Evolutionary conservation across 2,797 vertebrate genomes (phyloP), one percentile per base, ranked within the genome.

Genomic region (Rhinophrynus dorsalis): DNA sequence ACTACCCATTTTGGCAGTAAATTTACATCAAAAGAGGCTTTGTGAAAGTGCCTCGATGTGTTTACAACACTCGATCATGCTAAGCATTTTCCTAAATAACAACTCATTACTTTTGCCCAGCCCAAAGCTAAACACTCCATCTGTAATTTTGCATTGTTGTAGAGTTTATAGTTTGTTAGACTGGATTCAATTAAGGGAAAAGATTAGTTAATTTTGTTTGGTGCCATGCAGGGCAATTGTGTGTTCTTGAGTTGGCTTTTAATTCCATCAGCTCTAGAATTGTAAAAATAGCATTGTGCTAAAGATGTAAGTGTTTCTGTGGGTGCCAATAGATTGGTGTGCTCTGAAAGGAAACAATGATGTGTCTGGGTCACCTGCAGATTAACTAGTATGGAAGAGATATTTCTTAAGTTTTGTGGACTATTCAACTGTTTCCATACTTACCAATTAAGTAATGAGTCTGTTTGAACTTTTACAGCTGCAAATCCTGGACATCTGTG

Each of bases 81-180:
- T 55, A 64, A 48, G 42, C 44, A 23, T 32, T 71, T 64, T 71
- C 40, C 42, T 51, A 58, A 48, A 64, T 64, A 71, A 64, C 60
- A 64, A 57, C 40, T 64, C 59, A 57, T 71, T 69, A 68, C 52
- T 33, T 54, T 45, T 47, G 35, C 38, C 30, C 11, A 29, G 32
- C 33, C 52, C 33, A 58, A 57, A 58, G 59, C 51, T 71, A 57
- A 57, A 63, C 56, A 42, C 60, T 64, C 33, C 13, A 20, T 20
- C 44, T 65, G 50, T 57, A 71, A 48, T 50, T 71, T 42, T 29
- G 45, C 26, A 58, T 72, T 58, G 68, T 58, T 51, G 38, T 12
- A 21, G 38, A 56, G 40, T 32, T 71, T 27, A n/a, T 24, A 65
- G 32, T 58, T 58, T 58, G 55, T 40, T 35, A 50, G 60, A 21